phyloP scores from a whole-genome alignment of 1,140 invertebrate genomes.

The Thalassaphorura encarpata region DNA sequence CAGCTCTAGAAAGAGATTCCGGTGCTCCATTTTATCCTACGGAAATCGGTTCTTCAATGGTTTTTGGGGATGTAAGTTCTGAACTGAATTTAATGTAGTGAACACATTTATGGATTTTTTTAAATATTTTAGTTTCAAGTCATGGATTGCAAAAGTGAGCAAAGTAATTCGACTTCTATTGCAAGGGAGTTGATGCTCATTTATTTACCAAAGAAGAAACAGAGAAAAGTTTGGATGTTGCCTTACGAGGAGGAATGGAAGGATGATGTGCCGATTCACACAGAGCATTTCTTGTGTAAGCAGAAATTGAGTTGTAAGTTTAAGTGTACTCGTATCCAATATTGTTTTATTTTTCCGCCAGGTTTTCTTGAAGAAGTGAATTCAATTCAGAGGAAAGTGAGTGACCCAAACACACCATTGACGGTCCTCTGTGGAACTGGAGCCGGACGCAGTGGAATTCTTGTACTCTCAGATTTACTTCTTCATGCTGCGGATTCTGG shows the following conservation, averaged over 20 bases:
- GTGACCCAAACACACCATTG: constrained; percentile 54
- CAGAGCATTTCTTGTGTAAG: constrained; percentile 32
- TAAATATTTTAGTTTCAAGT: constrained; percentile 22
- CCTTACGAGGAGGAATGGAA: constrained; percentile 33
- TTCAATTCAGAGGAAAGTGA: constrained; percentile 60
- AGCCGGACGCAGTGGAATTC: constrained; percentile 59
- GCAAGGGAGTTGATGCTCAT: constrained; percentile 25
- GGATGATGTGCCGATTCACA: constrained; percentile 31
- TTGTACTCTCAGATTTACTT: constrained; percentile 66
- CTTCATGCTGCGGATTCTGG: constrained; percentile 77
- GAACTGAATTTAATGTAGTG: neutral
- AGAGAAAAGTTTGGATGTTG: constrained; percentile 33
- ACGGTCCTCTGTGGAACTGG: constrained; percentile 59
- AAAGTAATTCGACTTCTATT: constrained; percentile 21
- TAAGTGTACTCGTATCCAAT: neutral
- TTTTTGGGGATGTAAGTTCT: constrained; percentile 44
- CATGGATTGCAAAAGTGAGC: constrained; percentile 20
- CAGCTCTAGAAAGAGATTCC: constrained; percentile 41
- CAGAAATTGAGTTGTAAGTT: neutral
- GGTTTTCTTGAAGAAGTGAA: constrained; percentile 77
- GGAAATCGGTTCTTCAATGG: constrained; percentile 41
- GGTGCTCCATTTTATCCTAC: constrained; percentile 50
- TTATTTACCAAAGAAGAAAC: constrained; percentile 26
- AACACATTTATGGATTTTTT: neutral
- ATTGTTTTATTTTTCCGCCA: constrained; percentile 32